Conservation (phyloP, 2,888 invertebrate species). For the Allacma fusca region DNA sequence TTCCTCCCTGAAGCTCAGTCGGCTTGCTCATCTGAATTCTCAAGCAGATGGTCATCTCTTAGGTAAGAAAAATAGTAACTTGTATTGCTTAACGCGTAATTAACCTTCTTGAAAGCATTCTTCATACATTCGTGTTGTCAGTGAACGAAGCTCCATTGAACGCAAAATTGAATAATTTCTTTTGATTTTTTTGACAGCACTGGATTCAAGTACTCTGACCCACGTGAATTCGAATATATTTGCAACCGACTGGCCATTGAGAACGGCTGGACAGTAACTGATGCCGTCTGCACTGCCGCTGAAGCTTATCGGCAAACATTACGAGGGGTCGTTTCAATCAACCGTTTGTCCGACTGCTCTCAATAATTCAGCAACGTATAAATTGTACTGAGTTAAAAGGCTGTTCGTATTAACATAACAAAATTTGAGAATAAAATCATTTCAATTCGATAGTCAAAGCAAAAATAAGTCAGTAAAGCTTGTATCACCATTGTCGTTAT, state of each 20-base stretch:
- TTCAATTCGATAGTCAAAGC: too few relatives aligned
- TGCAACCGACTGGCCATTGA: slow-evolving; percentile 69
- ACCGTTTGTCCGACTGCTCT: not conserved
- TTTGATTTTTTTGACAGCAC: slow-evolving; percentile 63
- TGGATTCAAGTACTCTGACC: slow-evolving; percentile 68
- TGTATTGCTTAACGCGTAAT: too few relatives aligned
- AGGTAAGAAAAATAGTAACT: too few relatives aligned
- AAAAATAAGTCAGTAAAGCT: too few relatives aligned
- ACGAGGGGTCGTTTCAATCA: not conserved
- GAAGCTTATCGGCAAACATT: slow-evolving; percentile 37
- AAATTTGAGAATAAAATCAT: too few relatives aligned
- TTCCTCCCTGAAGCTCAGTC: slow-evolving; percentile 19
- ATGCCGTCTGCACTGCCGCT: slow-evolving; percentile 55
- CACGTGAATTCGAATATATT: slow-evolving; percentile 71
- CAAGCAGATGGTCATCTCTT: slow-evolving; percentile 24
- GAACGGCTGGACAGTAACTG: slow-evolving; percentile 53
- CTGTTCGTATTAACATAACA: not conserved
- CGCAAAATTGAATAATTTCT: too few relatives aligned
- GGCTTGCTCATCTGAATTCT: slow-evolving; percentile 40
- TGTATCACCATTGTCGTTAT: too few relatives aligned
- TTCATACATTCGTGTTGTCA: too few relatives aligned
- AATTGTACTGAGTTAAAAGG: not conserved
- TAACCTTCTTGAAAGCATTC: too few relatives aligned
- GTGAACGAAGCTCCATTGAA: too few relatives aligned
- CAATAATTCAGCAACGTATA: not conserved